phyloP scores from a whole-genome alignment of 2,888 invertebrate genomes.

The Limnephilus marmoratus region DNA sequence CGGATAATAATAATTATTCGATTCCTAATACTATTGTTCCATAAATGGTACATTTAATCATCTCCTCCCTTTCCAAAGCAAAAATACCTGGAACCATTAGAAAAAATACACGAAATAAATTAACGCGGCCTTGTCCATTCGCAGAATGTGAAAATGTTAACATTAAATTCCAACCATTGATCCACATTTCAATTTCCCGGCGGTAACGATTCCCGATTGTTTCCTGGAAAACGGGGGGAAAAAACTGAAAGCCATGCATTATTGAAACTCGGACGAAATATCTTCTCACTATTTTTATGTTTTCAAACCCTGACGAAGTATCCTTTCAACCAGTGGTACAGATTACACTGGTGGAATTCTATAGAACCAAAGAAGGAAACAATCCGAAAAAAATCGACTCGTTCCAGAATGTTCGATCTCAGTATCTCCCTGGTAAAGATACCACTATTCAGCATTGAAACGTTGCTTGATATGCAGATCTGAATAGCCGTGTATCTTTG shows the following conservation, averaged over 20 bases:
- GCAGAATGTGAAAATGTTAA: background rate
- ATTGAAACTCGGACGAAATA: constrained; percentile 18
- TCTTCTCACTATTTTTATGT: constrained; percentile 21
- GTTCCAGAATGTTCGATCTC: too few species aligned
- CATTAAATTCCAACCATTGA: background rate
- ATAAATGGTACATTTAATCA: background rate
- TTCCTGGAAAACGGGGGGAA: background rate
- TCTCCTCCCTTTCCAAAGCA: too few species aligned
- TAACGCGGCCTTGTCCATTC: background rate
- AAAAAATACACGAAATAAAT: background rate
- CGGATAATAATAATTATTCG: too few species aligned
- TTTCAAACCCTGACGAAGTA: background rate
- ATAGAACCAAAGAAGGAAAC: background rate
- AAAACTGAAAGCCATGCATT: background rate
- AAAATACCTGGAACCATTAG: too few species aligned
- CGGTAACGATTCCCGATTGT: background rate
- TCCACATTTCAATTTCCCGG: background rate
- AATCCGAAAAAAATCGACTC: background rate
- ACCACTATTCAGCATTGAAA: too few species aligned
- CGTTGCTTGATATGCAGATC: too few species aligned
- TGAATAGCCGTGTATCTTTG: too few species aligned
- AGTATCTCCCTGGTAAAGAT: too few species aligned
- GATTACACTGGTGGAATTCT: background rate
- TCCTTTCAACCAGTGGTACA: background rate
- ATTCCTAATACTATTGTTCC: background rate